phyloP scores from a whole-genome alignment of 2,888 invertebrate species.

The Tipula vernalis region DNA sequence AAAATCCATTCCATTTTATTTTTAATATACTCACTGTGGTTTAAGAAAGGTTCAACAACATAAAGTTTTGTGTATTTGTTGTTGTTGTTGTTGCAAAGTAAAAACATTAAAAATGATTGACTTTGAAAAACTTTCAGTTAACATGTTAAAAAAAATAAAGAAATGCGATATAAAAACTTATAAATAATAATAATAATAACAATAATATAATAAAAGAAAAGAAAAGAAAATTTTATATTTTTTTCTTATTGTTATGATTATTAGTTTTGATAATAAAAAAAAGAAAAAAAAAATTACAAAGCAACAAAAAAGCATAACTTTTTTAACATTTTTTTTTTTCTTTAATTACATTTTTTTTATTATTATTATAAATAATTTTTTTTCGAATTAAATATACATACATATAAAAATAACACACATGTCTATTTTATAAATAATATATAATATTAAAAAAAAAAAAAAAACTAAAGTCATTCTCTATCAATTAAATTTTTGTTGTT shows the following conservation, averaged over 20 bases:
- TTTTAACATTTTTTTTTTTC: neutral
- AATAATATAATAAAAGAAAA: neutral
- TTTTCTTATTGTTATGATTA: neutral
- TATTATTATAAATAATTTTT: neutral
- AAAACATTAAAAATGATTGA: neutral
- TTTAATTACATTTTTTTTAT: neutral
- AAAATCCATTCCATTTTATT: neutral
- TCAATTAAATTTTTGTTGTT: neutral
- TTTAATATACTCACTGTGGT: neutral
- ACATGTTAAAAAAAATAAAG: neutral
- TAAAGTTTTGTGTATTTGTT: neutral
- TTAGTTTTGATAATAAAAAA: neutral
- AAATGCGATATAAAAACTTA: neutral
- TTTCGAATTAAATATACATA: neutral
- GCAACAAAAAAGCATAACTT: neutral
- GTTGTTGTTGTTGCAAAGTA: neutral
- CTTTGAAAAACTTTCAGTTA: neutral
- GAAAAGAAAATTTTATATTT: neutral
- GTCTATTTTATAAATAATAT: neutral
- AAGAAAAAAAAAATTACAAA: neutral
- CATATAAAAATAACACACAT: neutral
- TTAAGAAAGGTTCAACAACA: neutral
- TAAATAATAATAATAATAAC: neutral
- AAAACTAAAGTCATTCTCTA: neutral
- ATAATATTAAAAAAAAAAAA: neutral